Percentiles rank a stretch among this genome's conserved stretches.
Evolutionary conservation across 2,113 vertebrate species (phyloP).

Genomic region (Menidia beryllina): DNA sequence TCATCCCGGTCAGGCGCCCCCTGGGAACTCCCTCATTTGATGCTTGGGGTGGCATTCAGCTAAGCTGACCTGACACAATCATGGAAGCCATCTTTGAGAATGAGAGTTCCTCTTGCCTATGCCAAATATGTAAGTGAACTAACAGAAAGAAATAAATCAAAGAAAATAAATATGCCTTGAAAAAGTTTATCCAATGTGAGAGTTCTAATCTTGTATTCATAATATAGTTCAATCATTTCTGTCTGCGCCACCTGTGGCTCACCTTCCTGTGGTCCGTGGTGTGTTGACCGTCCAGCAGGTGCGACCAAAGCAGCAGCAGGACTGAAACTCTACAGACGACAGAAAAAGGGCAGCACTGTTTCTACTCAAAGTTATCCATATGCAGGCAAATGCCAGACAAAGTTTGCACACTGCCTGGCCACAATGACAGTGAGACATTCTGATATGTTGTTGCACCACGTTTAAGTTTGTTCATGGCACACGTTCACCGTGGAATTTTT

Average conservation of each 20-base stretch:
- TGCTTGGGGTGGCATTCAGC: conserved; percentile 10
- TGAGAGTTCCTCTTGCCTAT: neutral
- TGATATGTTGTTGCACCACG: too few relatives aligned
- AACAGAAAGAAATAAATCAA: conserved; percentile 7
- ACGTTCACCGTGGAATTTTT: too few relatives aligned
- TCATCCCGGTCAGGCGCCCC: conserved; percentile 30
- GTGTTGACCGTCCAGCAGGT: conserved; percentile 82
- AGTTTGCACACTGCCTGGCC: too few relatives aligned
- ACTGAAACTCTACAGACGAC: conserved; percentile 56
- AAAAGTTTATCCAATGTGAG: neutral
- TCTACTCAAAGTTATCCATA: neutral
- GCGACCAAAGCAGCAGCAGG: conserved; percentile 80
- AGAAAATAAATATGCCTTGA: conserved; percentile 1
- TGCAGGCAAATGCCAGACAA: neutral
- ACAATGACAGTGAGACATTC: too few relatives aligned
- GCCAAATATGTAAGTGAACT: conserved; percentile 20
- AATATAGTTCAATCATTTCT: conserved; percentile 7
- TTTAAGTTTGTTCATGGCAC: too few relatives aligned
- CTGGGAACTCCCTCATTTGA: neutral
- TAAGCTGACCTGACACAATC: conserved; percentile 17
- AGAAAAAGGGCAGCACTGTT: neutral
- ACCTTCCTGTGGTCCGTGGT: conserved; percentile 91
- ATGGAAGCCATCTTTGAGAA: conserved; percentile 18
- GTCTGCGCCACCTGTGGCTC: conserved; percentile 56
- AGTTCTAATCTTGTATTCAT: conserved; percentile 14